Percentiles rank a stretch among this genome's conserved stretches.
These are phyloP conservation scores for Bradypodion pumilum DNA, from an alignment of 2,797 vertebrate species.

Conservation along the genomic window DNA sequence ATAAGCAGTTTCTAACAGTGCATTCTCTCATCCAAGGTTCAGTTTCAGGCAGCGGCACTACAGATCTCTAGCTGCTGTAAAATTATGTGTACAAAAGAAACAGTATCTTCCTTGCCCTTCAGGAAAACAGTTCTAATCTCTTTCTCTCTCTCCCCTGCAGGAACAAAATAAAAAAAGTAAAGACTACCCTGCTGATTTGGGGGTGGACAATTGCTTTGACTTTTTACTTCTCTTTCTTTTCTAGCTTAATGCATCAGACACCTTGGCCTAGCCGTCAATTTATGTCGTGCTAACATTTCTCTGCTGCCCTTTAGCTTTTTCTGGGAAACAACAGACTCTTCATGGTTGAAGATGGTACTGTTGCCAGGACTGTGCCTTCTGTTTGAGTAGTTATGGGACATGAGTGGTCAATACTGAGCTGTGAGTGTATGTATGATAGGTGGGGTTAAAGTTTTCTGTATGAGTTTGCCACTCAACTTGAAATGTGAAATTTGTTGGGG, in stretches of 20 bases:
- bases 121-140: slow-evolving; percentile 71
- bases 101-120: slow-evolving; percentile 59
- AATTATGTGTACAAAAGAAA: slow-evolving; percentile 62
- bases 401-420: not conserved
- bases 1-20: slow-evolving; percentile 63
- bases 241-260: slow-evolving; percentile 41
- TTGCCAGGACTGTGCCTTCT: slow-evolving; percentile 19
- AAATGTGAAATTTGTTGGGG: slow-evolving; percentile 23
- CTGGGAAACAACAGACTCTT: slow-evolving; percentile 58
- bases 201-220: slow-evolving; percentile 58
- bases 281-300: slow-evolving; percentile 62
- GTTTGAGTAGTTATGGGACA: not conserved
- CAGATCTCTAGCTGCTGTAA: slow-evolving; percentile 65
- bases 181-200: slow-evolving; percentile 51
- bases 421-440: slow-evolving; percentile 31
- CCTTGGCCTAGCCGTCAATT: slow-evolving; percentile 48
- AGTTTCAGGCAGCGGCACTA: slow-evolving; percentile 58
- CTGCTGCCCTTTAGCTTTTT: slow-evolving; percentile 62
- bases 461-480: slow-evolving; percentile 21
- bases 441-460: slow-evolving; percentile 54
- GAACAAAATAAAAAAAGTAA: slow-evolving; percentile 63
- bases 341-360: slow-evolving; percentile 55
- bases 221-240: slow-evolving; percentile 61
- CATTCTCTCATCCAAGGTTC: slow-evolving; percentile 64
- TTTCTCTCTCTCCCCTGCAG: slow-evolving; percentile 72